Evolutionary conservation across 2,797 vertebrate species (phyloP).

Genomic region (Phataginus tetradactyla): DNA sequence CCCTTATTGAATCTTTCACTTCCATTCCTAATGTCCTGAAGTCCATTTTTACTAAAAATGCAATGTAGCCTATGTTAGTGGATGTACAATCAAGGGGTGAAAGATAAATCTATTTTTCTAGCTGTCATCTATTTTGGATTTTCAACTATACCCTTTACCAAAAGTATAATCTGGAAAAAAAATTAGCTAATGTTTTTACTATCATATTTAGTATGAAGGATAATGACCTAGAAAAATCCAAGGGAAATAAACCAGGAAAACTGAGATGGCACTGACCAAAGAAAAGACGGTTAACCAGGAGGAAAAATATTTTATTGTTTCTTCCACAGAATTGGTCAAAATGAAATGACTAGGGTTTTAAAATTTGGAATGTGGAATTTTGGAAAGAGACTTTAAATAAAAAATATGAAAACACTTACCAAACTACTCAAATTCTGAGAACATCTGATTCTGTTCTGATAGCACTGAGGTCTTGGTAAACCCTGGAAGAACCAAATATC

Average conservation of each 20-base stretch:
- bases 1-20: neutral
- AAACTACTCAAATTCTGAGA: neutral
- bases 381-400: neutral
- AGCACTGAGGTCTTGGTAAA: slow-evolving; percentile 5
- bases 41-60: slow-evolving; percentile 1
- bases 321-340: neutral
- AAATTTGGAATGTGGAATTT: neutral
- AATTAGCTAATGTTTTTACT: neutral
- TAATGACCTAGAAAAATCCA: neutral
- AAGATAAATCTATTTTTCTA: neutral
- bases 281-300: neutral
- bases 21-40: neutral
- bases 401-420: neutral
- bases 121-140: neutral
- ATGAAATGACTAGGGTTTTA: neutral
- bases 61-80: neutral
- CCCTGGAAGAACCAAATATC: neutral
- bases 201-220: neutral
- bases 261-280: neutral
- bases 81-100: neutral
- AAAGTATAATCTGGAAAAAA: neutral
- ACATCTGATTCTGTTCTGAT: neutral
- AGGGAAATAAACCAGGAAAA: neutral
- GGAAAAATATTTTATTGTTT: neutral
- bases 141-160: neutral